phyloP scores from a whole-genome alignment of 2,797 vertebrate species.

The Siniperca undulata region DNA sequence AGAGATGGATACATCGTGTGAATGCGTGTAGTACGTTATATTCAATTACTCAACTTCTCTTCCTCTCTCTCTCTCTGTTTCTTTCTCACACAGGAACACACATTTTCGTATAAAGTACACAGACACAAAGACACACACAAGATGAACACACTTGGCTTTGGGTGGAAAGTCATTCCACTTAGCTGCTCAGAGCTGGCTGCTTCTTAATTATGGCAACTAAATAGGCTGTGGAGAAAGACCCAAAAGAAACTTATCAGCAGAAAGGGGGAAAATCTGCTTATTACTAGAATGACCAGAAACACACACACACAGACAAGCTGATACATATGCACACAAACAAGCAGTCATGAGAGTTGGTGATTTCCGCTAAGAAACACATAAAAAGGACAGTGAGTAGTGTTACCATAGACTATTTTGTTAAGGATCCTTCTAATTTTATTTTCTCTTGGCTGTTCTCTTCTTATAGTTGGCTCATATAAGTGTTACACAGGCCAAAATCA shows the following conservation, averaged over 20 bases:
- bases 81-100: background rate
- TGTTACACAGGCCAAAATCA: background rate
- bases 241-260: conserved; percentile 36
- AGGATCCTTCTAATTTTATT: background rate
- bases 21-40: background rate
- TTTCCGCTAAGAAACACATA: background rate
- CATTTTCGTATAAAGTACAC: background rate
- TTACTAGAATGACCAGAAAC: conserved; percentile 11
- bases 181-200: background rate
- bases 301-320: background rate
- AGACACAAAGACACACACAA: conserved; percentile 1
- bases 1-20: background rate
- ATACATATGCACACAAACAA: conserved; percentile 12
- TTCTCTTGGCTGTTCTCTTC: background rate
- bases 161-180: background rate
- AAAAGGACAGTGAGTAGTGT: background rate
- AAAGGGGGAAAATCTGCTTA: conserved; percentile 37
- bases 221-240: conserved; percentile 27
- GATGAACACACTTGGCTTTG: background rate
- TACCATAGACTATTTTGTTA: background rate
- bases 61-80: background rate
- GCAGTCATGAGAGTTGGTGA: background rate
- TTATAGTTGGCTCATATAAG: background rate
- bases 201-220: background rate
- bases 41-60: background rate